Conservation (phyloP, 2,888 invertebrate species). For the Lochmaea crataegi region DNA sequence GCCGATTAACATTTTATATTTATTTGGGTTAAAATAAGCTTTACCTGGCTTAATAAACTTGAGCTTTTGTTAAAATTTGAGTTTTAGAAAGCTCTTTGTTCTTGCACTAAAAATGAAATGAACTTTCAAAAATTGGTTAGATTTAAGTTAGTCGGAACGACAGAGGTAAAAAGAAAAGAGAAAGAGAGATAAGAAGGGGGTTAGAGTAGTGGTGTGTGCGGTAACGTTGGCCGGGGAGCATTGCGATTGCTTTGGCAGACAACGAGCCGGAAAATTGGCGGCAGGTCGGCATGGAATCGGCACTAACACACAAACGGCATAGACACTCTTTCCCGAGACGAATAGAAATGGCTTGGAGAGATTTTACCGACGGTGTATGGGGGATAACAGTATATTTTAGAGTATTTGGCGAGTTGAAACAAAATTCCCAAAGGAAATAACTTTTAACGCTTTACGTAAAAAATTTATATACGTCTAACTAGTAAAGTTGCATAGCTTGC, state of each 20-base stretch:
- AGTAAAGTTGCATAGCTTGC: background rate
- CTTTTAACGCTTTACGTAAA: background rate
- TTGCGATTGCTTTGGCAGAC: conserved; percentile 59
- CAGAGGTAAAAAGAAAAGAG: background rate
- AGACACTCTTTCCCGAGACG: conserved; percentile 10
- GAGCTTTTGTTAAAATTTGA: background rate
- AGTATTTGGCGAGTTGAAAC: conserved; percentile 4
- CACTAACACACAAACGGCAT: conserved; percentile 9
- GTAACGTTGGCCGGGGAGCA: conserved; percentile 51
- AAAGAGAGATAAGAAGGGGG: background rate
- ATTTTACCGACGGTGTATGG: conserved; percentile 4
- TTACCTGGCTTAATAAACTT: background rate
- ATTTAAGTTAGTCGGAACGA: background rate
- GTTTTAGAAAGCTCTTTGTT: background rate
- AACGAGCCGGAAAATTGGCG: conserved; percentile 62
- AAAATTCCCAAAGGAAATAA: background rate
- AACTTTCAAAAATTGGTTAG: background rate
- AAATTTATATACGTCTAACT: background rate
- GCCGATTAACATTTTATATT: background rate
- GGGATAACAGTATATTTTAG: background rate
- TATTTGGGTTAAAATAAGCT: background rate
- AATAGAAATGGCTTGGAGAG: background rate
- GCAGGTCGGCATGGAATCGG: conserved; percentile 29
- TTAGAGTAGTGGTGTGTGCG: conserved; percentile 42
- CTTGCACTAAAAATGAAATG: background rate